These are phyloP conservation scores for Lateolabrax maculatus DNA, from an alignment of 2,797 vertebrate genomes.

Conservation along the genomic window DNA sequence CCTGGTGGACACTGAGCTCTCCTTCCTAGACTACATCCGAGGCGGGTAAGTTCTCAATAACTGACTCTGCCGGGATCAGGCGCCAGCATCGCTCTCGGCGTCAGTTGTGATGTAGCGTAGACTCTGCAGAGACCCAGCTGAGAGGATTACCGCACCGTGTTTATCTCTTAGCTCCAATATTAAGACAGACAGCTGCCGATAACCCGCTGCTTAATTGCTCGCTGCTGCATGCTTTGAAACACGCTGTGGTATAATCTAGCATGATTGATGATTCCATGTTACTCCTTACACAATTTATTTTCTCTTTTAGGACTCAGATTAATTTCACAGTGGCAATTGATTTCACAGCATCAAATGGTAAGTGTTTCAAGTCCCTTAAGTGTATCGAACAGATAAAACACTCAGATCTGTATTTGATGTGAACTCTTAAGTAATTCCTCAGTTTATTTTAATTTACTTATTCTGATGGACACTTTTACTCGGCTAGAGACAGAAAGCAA, in stretches of 20 bases:
- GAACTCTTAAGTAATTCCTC: slow-evolving; percentile 16
- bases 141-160: slow-evolving; percentile 33
- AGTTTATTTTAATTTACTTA: slow-evolving; percentile 7
- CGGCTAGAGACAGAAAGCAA: not conserved
- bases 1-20: slow-evolving; percentile 96
- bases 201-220: slow-evolving; percentile 63
- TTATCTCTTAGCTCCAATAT: slow-evolving; percentile 48
- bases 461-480: slow-evolving; percentile 5
- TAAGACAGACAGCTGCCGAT: slow-evolving; percentile 65
- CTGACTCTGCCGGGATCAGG: slow-evolving; percentile 5
- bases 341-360: slow-evolving; percentile 99
- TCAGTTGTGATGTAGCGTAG: slow-evolving; percentile 4
- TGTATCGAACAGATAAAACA: slow-evolving; percentile 26
- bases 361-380: slow-evolving; percentile 72
- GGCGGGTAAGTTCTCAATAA: slow-evolving; percentile 91
- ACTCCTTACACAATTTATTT: slow-evolving; percentile 49
- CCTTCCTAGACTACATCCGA: slow-evolving; percentile 98
- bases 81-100: not conserved
- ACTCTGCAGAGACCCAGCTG: not conserved
- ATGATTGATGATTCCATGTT: slow-evolving; percentile 64
- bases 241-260: slow-evolving; percentile 63
- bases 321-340: slow-evolving; percentile 99
- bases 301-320: slow-evolving; percentile 94
- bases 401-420: slow-evolving; percentile 37
- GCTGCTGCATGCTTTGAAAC: slow-evolving; percentile 61